phyloP scores from a whole-genome alignment of 2,888 invertebrate genomes.

The Pelosia muscerda region DNA sequence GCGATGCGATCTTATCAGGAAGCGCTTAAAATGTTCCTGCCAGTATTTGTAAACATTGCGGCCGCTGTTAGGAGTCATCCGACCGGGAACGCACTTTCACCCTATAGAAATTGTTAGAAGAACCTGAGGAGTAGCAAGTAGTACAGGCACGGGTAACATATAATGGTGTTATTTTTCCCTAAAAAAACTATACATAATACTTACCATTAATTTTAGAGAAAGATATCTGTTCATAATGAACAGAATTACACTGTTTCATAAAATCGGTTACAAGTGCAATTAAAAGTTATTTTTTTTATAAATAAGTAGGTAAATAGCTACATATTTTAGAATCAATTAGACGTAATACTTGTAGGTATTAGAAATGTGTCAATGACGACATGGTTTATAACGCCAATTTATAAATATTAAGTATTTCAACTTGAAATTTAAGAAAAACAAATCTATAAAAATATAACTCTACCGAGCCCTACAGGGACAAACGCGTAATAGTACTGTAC shows the following conservation, averaged over 20 bases:
- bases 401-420: no score
- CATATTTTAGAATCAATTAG: no score
- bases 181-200: no score
- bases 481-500: neutral
- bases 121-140: neutral
- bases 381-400: neutral
- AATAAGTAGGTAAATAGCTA: no score
- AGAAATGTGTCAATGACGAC: neutral
- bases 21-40: conserved; percentile 9
- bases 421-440: neutral
- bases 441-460: neutral
- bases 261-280: no score
- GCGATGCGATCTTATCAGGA: conserved; percentile 21
- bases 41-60: conserved; percentile 9
- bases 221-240: no score
- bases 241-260: no score
- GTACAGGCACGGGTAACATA: neutral
- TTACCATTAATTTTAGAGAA: no score
- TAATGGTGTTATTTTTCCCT: no score
- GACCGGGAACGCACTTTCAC: neutral
- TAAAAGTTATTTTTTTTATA: no score
- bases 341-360: neutral
- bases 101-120: neutral
- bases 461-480: neutral
- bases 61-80: neutral